Evolutionary conservation across 2,113 vertebrate genomes (phyloP), one percentile per base, ranked within the genome.

Genomic region (Perognathus longimembris): DNA sequence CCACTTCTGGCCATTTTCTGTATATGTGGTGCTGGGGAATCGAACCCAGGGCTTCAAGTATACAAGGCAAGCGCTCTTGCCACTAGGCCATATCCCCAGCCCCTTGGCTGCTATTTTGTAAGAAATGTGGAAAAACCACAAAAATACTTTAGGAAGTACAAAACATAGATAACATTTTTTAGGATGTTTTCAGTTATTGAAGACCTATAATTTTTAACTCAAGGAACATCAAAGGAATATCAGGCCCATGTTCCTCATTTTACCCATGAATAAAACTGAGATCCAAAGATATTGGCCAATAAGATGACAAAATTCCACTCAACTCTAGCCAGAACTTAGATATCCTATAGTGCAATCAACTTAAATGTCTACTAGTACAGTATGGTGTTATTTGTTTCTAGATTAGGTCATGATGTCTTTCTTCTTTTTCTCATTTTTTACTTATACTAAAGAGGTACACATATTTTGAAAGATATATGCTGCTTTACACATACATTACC

Each of bases 221-320:
- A 76, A 91, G 40, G 14, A 92, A 50, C 54, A 73, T 6, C 77
- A 18, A 71, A 66, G 18, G 42, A 84, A 0, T 50, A 92, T 71
- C 63, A 88, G 36, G 14, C 24, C 63, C 74, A 85, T 80, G 54
- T 20, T 40, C 40, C 59, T 81, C 34, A 8, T 66, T 73, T 73
- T 61, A 30, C 34, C 30, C n/a, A 7, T 71, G 22, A 59, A 20
- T 96, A 76, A 83, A 93, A 82, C 64, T 85, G 50, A 89, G 22
- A 38, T 26, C 32, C 69, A 79, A 75, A 36, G 22, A 66, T 61
- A 30, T 40, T 45, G 34, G 36, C 70, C 64, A 80, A 28, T 66
- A 45, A 66, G 17, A 69, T 92, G 61, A 40, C 57, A 36, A 63
- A 93, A 80, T 6, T 30, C 40, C 40, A 38, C 28, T 71, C 36